Evolutionary conservation across 2,797 vertebrate species (phyloP).

Genomic region (Clarias fuscus): DNA sequence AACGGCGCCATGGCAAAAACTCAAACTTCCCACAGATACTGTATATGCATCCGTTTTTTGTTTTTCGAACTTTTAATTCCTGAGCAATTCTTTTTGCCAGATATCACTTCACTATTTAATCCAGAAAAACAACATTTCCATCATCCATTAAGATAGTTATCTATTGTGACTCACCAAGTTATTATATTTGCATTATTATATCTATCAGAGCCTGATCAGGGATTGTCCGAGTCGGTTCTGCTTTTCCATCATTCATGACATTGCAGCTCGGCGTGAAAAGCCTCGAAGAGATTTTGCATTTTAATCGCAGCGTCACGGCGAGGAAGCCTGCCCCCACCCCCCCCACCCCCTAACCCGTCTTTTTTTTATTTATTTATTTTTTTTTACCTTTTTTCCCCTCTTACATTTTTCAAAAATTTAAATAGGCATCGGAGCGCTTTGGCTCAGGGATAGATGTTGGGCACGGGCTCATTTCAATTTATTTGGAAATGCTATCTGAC

Average conservation of each 20-base stretch:
- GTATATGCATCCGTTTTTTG: background rate
- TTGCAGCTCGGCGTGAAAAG: background rate
- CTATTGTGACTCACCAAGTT: constrained; percentile 54
- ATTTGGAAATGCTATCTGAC: constrained; percentile 31
- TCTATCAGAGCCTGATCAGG: background rate
- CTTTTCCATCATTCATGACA: constrained; percentile 7
- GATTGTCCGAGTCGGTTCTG: background rate
- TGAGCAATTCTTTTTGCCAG: background rate
- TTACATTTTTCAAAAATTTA: constrained; percentile 15
- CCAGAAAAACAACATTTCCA: constrained; percentile 47
- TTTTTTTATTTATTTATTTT: background rate
- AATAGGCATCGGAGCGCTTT: constrained; percentile 21
- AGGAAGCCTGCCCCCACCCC: constrained; percentile 34
- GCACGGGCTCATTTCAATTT: background rate
- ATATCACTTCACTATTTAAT: constrained; percentile 29
- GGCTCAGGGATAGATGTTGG: background rate
- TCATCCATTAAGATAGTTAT: constrained; percentile 62
- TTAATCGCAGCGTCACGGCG: constrained; percentile 28
- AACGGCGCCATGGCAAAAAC: background rate
- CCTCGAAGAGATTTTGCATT: constrained; percentile 43
- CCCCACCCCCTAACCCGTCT: background rate
- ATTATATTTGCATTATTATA: constrained; percentile 61
- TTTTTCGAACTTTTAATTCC: constrained; percentile 29
- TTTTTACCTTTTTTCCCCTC: background rate
- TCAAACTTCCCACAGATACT: background rate